A percentile compares a stretch with the other conserved stretches of the same genome.
Conservation (phyloP, 2,113 vertebrate genomes). For the Gorsachius goisagi region DNA sequence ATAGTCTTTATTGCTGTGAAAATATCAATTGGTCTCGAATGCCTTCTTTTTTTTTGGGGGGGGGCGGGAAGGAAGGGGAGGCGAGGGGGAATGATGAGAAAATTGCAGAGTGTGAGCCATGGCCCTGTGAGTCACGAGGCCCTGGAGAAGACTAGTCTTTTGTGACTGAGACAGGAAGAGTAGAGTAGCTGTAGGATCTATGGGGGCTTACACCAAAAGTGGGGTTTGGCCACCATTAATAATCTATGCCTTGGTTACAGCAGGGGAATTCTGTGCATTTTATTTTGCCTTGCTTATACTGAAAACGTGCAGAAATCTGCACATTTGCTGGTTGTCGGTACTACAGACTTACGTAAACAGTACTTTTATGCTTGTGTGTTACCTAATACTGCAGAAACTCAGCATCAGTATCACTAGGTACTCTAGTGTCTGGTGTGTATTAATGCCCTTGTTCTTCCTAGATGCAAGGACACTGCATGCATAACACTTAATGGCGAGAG, state of each 20-base stretch:
- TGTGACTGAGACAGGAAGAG: not conserved
- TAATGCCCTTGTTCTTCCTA: not conserved
- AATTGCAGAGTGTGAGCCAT: not conserved
- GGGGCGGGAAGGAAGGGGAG: not conserved
- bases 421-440: not conserved
- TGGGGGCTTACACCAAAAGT: not conserved
- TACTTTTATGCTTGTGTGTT: not conserved
- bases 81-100: not conserved
- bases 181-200: not conserved
- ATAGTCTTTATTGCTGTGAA: not conserved
- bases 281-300: not conserved
- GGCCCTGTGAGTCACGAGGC: not conserved
- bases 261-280: not conserved
- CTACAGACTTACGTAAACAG: not conserved
- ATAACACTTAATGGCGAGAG: not conserved
- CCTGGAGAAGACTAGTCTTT: not conserved
- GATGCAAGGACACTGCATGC: not conserved
- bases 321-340: not conserved
- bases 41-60: not conserved
- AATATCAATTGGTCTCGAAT: not conserved
- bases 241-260: not conserved
- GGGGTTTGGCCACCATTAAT: not conserved
- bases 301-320: not conserved
- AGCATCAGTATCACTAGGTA: not conserved
- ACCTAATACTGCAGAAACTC: not conserved